These are phyloP conservation scores for Florisuga fusca DNA, from an alignment of 2,797 vertebrate genomes.

Conservation along the genomic window DNA sequence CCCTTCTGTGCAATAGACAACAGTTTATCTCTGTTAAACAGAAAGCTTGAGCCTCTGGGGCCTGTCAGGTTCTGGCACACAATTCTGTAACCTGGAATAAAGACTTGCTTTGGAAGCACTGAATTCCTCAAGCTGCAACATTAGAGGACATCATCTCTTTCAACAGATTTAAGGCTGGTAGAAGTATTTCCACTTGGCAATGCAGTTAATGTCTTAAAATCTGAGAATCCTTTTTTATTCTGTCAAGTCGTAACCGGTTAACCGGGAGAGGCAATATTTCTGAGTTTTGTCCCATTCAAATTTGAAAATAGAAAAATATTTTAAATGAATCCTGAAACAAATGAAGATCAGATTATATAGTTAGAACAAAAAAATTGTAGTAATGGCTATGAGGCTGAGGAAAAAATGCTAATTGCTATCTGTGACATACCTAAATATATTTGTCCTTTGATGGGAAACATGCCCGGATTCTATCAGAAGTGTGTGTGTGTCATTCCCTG, in stretches of 20 bases:
- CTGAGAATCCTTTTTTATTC: not conserved
- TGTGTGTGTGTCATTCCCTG: not conserved
- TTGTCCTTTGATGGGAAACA: not conserved
- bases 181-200: not conserved
- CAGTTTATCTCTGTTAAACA: not conserved
- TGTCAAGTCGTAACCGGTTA: not conserved
- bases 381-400: not conserved
- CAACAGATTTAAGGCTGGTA: not conserved
- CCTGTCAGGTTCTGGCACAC: not conserved
- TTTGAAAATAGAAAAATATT: not conserved
- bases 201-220: not conserved
- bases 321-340: not conserved
- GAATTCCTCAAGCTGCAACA: not conserved
- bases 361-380: not conserved
- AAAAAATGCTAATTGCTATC: not conserved
- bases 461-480: not conserved
- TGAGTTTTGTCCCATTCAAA: not conserved
- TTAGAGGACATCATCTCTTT: not conserved
- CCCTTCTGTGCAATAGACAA: not conserved
- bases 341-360: not conserved
- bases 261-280: fast-evolving
- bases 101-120: not conserved
- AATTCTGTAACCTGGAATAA: not conserved
- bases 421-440: not conserved
- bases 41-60: not conserved